These are phyloP conservation scores for Boloria euphrosyne DNA, from an alignment of 2,888 invertebrate species.

Conservation along the genomic window DNA sequence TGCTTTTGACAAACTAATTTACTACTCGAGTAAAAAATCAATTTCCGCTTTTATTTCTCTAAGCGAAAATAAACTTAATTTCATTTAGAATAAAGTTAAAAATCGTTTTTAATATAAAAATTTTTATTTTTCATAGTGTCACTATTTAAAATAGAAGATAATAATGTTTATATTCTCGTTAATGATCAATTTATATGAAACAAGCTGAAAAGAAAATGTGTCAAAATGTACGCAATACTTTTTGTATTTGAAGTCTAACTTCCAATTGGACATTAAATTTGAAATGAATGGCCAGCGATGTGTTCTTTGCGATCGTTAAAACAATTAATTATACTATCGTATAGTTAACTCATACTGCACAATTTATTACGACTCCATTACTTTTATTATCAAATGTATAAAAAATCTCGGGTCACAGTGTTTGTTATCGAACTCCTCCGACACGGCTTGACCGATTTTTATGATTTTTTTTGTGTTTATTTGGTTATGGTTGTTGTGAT, in stretches of 20 bases:
- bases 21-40: conserved; percentile 46
- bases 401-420: no score
- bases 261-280: conserved; percentile 18
- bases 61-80: not conserved
- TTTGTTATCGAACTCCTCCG: no score
- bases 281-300: conserved; percentile 8
- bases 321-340: not conserved
- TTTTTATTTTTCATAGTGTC: conserved; percentile 1
- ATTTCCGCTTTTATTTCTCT: not conserved
- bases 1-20: conserved; percentile 56
- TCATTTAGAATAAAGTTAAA: not conserved
- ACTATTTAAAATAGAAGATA: conserved; percentile 52
- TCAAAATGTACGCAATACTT: conserved; percentile 37
- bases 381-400: no score
- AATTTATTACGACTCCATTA: no score
- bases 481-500: no score
- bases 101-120: not conserved
- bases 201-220: conserved; percentile 25
- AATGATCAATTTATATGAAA: conserved; percentile 49
- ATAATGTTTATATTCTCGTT: conserved; percentile 55
- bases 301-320: conserved; percentile 5
- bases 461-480: no score
- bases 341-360: no score
- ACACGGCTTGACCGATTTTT: no score
- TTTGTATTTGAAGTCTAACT: conserved; percentile 17